phyloP scores from a whole-genome alignment of 2,888 invertebrate species.

The Ophion obscuratus region DNA sequence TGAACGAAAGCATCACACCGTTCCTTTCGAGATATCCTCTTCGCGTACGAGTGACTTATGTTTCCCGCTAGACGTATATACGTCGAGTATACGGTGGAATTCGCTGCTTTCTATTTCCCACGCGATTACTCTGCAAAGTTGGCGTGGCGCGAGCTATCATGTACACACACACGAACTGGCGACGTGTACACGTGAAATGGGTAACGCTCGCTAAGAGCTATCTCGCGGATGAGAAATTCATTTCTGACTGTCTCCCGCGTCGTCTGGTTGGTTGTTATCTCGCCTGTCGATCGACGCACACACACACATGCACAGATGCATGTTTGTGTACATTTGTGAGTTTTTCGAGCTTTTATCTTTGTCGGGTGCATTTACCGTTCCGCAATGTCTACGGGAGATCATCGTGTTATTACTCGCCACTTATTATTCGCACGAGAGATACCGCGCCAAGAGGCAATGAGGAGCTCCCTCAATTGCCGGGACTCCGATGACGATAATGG shows the following conservation, averaged over 20 bases:
- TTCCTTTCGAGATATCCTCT: slow-evolving; percentile 35
- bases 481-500: slow-evolving; percentile 48
- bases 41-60: slow-evolving; percentile 45
- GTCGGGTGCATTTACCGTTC: slow-evolving; percentile 58
- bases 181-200: slow-evolving; percentile 32
- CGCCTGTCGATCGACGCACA: slow-evolving; percentile 61
- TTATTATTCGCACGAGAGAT: slow-evolving; percentile 27
- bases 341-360: slow-evolving; percentile 46
- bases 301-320: slow-evolving; percentile 8
- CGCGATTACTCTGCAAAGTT: slow-evolving; percentile 70
- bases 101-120: slow-evolving; percentile 79
- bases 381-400: slow-evolving; percentile 46
- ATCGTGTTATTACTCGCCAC: slow-evolving; percentile 50
- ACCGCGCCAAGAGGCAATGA: slow-evolving; percentile 22
- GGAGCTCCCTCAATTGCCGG: background rate
- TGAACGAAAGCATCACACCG: slow-evolving; percentile 41
- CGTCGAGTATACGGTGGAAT: slow-evolving; percentile 40
- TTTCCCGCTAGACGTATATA: background rate
- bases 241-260: slow-evolving; percentile 75
- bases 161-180: background rate
- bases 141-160: slow-evolving; percentile 57
- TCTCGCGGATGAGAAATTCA: slow-evolving; percentile 76
- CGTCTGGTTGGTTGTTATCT: slow-evolving; percentile 74
- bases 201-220: slow-evolving; percentile 64
- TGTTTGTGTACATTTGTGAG: background rate